Base-by-base conservation (phyloP, 2,888 invertebrate species). In the Candidula unifasciata region DNA sequence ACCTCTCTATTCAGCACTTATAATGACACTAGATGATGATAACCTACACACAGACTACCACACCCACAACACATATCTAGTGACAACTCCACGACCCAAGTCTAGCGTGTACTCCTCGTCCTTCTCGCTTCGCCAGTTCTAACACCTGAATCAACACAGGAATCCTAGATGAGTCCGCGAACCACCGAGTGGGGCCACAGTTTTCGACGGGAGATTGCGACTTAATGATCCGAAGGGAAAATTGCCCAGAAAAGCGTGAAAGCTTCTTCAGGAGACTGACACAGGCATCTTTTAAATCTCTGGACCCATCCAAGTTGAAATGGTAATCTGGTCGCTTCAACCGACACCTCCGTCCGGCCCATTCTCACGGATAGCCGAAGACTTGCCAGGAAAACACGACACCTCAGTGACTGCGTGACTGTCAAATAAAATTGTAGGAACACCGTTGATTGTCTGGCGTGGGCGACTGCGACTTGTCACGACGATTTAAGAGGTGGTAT, bases 61-160 rank as follows among this genome's bases (percentile, higher is more conserved):
- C 66, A 66, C n/a, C 24, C 66, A 66, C n/a, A 66, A 66, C 10
- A 66, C 66, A 66, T n/a, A 66, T 27, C n/a, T n/a, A 66, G 27
- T 27, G n/a, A 66, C 66, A 27, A 27, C 2, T 27, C 10, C 10
- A 27, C n/a, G 66, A 27, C 68, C 10, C 68, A 1, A 30, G 18
- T 68, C 33, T 68, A 13, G 44, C 18, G 6, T 35, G 71, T 37
- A 35, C 71, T 71, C 37, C 71, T 21, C 71, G 37, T 37, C 35
- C 37, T 71, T 71, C 21, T 1, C 71, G 71, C 71, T 71, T 35
- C 37, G 37, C 71, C 37, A 37, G 37, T 8, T 71, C 71, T 71
- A 35, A 71, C 71, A 71, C 71, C 71, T 71, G 71, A 60, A n/a
- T 77, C 77, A 77, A 77, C 77, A 77, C 60, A 6, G 21, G 8